A percentile compares a stretch with the other conserved stretches of the same genome.
Conservation (phyloP, 2,113 vertebrate species). For the Datnioides undecimradiatus region DNA sequence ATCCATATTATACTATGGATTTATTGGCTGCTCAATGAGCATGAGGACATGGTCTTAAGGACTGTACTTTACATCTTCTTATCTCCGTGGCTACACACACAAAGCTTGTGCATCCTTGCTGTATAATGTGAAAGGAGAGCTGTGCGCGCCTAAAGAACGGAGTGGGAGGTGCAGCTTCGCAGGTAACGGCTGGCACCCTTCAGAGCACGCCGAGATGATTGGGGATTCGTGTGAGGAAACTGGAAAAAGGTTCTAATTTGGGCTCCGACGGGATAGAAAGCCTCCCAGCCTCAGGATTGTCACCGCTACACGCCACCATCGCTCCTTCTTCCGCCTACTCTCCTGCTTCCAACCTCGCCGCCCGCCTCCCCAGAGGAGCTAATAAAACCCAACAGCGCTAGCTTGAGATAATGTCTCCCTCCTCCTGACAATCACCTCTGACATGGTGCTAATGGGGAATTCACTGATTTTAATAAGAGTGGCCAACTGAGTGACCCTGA, state of each 20-base stretch:
- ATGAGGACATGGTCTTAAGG: constrained; percentile 38
- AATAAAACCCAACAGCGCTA: constrained; percentile 54
- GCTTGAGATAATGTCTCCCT: constrained; percentile 66
- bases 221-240: constrained; percentile 45
- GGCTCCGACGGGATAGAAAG: constrained; percentile 45
- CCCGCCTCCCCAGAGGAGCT: constrained; percentile 44
- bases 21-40: constrained; percentile 68
- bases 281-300: constrained; percentile 6
- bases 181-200: constrained; percentile 56
- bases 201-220: constrained; percentile 42
- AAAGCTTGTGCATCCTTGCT: constrained; percentile 22
- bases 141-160: constrained; percentile 34
- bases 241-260: constrained; percentile 56
- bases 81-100: constrained; percentile 18
- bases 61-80: constrained; percentile 44
- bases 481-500: constrained; percentile 71
- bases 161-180: constrained; percentile 52
- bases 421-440: constrained; percentile 77
- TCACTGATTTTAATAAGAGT: constrained; percentile 81
- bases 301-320: neutral
- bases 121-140: constrained; percentile 37
- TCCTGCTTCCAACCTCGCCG: neutral
- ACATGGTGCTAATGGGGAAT: constrained; percentile 76
- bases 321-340: constrained; percentile 18
- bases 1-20: constrained; percentile 71